These are phyloP conservation scores for Chitala chitala DNA, from an alignment of 2,113 vertebrate genomes.

Conservation along the genomic window DNA sequence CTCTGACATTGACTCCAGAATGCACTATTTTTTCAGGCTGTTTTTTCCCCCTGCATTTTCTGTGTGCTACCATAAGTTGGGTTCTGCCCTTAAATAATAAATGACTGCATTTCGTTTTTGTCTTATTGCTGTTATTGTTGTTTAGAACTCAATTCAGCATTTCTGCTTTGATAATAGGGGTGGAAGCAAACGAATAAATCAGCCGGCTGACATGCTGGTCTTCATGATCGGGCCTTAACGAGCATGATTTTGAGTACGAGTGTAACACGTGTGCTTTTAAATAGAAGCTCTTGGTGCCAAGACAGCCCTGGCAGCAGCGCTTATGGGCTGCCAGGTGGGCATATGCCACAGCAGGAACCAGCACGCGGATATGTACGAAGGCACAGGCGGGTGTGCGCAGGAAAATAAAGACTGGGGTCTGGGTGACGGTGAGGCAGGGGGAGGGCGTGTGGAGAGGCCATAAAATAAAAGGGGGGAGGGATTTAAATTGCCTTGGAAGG, in stretches of 20 bases:
- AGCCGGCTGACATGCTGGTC: neutral
- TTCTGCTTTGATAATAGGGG: neutral
- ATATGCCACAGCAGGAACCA: neutral
- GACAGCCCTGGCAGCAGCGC: neutral
- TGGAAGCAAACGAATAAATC: neutral
- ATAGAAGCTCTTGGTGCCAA: neutral
- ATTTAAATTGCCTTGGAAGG: neutral
- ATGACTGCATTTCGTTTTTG: neutral
- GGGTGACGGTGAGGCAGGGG: no score
- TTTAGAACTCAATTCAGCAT: neutral
- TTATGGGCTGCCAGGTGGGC: neutral
- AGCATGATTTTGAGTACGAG: neutral
- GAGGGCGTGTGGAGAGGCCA: neutral
- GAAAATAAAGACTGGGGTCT: no score
- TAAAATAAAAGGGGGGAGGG: neutral
- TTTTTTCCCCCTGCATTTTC: neutral
- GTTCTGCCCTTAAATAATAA: neutral
- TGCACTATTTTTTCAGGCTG: neutral
- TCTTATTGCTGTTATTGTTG: no score
- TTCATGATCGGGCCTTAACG: neutral
- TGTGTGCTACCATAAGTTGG: neutral
- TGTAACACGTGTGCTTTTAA: neutral
- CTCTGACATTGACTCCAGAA: neutral
- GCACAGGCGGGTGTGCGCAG: no score
- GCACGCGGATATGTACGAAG: neutral